Evolutionary conservation across 2,797 vertebrate species (phyloP).

Genomic region (Ibycter americanus): DNA sequence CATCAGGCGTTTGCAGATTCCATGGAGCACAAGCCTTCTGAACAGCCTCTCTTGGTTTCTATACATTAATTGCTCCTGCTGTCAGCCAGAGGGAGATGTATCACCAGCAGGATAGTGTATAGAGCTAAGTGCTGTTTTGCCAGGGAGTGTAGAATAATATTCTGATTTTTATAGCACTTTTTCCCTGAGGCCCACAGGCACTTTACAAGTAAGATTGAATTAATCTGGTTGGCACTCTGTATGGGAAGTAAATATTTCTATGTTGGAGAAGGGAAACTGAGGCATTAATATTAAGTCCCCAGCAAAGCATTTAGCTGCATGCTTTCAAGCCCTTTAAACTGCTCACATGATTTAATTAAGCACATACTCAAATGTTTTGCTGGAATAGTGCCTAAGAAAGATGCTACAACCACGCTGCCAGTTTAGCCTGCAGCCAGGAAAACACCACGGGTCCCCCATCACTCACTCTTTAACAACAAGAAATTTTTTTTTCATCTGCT

Average conservation of each 20-base stretch:
- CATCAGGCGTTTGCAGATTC: background rate
- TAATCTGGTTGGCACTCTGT: slow-evolving; percentile 27
- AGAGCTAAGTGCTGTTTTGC: slow-evolving; percentile 7
- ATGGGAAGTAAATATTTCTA: slow-evolving; percentile 11
- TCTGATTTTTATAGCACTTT: slow-evolving; percentile 35
- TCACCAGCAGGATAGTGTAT: background rate
- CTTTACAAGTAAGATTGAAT: slow-evolving; percentile 47
- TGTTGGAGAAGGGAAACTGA: slow-evolving; percentile 42
- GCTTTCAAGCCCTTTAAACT: slow-evolving; percentile 10
- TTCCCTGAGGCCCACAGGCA: background rate
- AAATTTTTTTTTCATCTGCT: background rate
- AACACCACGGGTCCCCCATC: background rate
- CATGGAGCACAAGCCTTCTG: background rate
- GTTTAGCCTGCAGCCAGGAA: background rate
- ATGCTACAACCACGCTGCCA: background rate
- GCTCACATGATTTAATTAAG: slow-evolving; percentile 42
- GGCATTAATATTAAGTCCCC: slow-evolving; percentile 23
- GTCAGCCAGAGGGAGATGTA: slow-evolving; percentile 36
- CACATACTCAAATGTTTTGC: background rate
- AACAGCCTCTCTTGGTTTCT: slow-evolving; percentile 11
- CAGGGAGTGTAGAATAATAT: background rate
- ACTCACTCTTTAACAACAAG: background rate
- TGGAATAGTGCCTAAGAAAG: slow-evolving; percentile 26
- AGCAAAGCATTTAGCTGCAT: background rate
- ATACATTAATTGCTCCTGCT: background rate